phyloP scores from a whole-genome alignment of 2,888 invertebrate genomes.

The Netelia melanura region DNA sequence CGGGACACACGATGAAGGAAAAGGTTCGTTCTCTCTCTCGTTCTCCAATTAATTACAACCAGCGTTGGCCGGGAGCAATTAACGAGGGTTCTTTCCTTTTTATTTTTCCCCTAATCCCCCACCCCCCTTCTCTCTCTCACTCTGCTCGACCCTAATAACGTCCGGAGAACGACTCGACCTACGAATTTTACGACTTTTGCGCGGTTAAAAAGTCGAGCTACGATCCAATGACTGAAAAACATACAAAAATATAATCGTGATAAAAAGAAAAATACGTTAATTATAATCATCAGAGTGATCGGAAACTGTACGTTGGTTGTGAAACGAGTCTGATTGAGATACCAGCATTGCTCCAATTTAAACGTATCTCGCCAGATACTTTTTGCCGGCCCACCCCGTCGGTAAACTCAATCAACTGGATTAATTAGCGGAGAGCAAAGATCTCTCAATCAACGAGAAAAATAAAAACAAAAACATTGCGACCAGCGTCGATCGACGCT shows the following conservation, averaged over 20 bases:
- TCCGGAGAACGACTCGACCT: conserved; percentile 14
- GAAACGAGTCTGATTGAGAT: conserved; percentile 12
- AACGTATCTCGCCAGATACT: conserved; percentile 12
- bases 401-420: conserved; percentile 46
- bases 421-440: conserved; percentile 48
- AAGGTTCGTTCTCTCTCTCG: neutral
- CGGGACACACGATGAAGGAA: neutral
- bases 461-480: neutral
- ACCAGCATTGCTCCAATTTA: conserved; percentile 31
- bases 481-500: neutral
- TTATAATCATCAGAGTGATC: neutral
- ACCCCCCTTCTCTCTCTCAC: neutral
- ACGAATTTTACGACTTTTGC: conserved; percentile 28
- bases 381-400: neutral
- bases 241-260: neutral
- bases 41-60: conserved; percentile 66
- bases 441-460: conserved; percentile 41
- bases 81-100: conserved; percentile 50
- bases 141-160: conserved; percentile 48
- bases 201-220: neutral
- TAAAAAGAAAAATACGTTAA: neutral
- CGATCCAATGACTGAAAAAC: neutral
- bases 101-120: conserved; percentile 28
- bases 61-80: conserved; percentile 63
- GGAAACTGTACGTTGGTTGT: too few relatives aligned